A percentile compares a stretch with the other conserved stretches of the same genome.
phyloP scores from a whole-genome alignment of 1,140 invertebrate genomes.

The Atta texana region DNA sequence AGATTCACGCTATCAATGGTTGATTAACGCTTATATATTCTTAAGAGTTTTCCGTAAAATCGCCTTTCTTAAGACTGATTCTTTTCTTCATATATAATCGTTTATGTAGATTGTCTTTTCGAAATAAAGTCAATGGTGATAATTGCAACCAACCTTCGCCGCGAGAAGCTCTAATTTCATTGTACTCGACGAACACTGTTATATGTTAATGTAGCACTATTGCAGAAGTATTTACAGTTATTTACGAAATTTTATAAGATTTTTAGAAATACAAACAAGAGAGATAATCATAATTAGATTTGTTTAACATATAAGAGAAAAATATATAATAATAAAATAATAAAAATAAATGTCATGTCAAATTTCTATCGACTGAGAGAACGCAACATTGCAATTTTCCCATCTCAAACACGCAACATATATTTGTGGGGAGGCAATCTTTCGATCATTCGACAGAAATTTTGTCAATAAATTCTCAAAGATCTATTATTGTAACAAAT shows the following conservation, averaged over 20 bases:
- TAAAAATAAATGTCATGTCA: no score
- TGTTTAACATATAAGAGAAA: not conserved
- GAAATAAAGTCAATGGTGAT: slow-evolving; percentile 43
- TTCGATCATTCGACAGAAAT: not conserved
- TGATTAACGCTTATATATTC: slow-evolving; percentile 7
- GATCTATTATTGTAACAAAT: not conserved
- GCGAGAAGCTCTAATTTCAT: slow-evolving; percentile 40
- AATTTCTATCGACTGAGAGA: slow-evolving; percentile 27
- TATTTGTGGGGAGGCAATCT: slow-evolving; percentile 28
- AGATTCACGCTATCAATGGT: slow-evolving; percentile 5
- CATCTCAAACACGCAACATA: slow-evolving; percentile 17
- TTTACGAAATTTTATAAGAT: not conserved
- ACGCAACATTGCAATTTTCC: slow-evolving; percentile 44
- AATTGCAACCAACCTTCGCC: slow-evolving; percentile 41
- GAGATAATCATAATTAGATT: not conserved
- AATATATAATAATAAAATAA: not conserved
- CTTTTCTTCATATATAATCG: not conserved
- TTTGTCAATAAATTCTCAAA: not conserved
- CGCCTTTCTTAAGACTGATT: slow-evolving; percentile 1
- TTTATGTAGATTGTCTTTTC: slow-evolving; percentile 30
- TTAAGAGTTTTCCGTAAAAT: slow-evolving; percentile 4
- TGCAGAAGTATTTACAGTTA: not conserved
- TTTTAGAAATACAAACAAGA: not conserved
- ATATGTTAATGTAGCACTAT: not conserved
- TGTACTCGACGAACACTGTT: not conserved